Evolutionary conservation across 1,140 invertebrate genomes (phyloP), one percentile per base, ranked within the genome.

Genomic region (Nylanderia fulva): DNA sequence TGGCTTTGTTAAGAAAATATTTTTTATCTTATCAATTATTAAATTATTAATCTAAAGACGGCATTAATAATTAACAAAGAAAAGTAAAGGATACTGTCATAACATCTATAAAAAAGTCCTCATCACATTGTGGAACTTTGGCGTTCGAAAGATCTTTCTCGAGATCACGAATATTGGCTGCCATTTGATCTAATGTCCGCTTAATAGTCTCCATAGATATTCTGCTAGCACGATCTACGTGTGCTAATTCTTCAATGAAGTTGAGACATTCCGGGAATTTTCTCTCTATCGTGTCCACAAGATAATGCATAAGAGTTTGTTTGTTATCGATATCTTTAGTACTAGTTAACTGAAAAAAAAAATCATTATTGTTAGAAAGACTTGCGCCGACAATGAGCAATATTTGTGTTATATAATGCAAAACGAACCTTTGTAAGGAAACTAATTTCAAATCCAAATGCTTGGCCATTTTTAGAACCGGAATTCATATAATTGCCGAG

Each of bases 401-500:
- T n/a, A n/a, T 42, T 60, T 13, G 13, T 45, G 11, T n/a, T 15
- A 61, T 18, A 27, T 77, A 18, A 8, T 56, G 0, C 7, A 6
- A 9, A 45, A 75, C 84, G 24, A 56, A 99, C 97, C 96, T 99
- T 99, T 0, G 98, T 97, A 2, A 99, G 95, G 93, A 98, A 99
- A 92, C 97, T 99, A 77, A 99, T 99, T 94, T 99, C 99, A 94
- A 99, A 99, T 6, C 98, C 99, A 91, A 98, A 97, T 2, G 98
- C 98, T 90, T 98, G 97, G 9, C 97, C 98, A 93, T 99, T 99
- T 88, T 97, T 97, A 0, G 98, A 98, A 0, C 99, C 98, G 3
- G 98, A 97, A 93, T 99, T 99, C 97, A 99, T 98, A 89, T 98
- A 98, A 95, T 99, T 99, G 21, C 99, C 99, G 36, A 99, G 95